phyloP scores from a whole-genome alignment of 2,797 vertebrate species.

The Pangasius larnaudii region DNA sequence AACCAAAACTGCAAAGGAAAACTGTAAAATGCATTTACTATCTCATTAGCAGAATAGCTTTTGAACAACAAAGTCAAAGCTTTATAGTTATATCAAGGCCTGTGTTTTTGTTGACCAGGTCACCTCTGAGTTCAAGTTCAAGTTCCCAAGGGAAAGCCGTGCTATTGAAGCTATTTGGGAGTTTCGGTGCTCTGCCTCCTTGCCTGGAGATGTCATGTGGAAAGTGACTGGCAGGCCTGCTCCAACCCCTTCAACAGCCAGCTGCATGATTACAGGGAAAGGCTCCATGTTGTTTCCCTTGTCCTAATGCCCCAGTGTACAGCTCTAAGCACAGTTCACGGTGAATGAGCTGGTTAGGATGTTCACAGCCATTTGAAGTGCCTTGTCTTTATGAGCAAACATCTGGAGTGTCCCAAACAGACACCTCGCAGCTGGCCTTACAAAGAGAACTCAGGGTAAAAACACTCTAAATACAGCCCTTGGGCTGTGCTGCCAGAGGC shows the following conservation, averaged over 20 bases:
- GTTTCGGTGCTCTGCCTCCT: constrained; percentile 4
- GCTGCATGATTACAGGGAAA: constrained; percentile 72
- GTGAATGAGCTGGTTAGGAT: constrained; percentile 41
- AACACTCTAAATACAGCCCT: constrained; percentile 56
- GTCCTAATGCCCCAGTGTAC: constrained; percentile 68
- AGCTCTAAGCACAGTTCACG: constrained; percentile 54
- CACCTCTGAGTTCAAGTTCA: constrained; percentile 52
- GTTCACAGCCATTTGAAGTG: constrained; percentile 72
- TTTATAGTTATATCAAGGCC: background rate
- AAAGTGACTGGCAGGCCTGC: constrained; percentile 53
- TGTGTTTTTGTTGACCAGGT: constrained; percentile 12
- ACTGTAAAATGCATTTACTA: background rate
- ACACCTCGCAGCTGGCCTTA: constrained; percentile 69
- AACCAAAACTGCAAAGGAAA: background rate
- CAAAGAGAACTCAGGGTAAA: constrained; percentile 63
- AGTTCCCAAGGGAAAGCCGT: constrained; percentile 55
- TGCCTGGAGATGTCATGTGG: constrained; percentile 39
- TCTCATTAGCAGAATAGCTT: background rate
- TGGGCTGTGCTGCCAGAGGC: constrained; percentile 45
- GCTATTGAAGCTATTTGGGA: background rate
- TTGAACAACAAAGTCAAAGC: background rate
- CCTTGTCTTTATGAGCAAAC: constrained; percentile 62
- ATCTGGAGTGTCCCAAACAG: constrained; percentile 69
- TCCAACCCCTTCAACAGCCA: constrained; percentile 33
- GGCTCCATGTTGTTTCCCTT: constrained; percentile 66